phyloP scores from a whole-genome alignment of 1,140 invertebrate genomes.

The Ceratoteleas bidentatus region DNA sequence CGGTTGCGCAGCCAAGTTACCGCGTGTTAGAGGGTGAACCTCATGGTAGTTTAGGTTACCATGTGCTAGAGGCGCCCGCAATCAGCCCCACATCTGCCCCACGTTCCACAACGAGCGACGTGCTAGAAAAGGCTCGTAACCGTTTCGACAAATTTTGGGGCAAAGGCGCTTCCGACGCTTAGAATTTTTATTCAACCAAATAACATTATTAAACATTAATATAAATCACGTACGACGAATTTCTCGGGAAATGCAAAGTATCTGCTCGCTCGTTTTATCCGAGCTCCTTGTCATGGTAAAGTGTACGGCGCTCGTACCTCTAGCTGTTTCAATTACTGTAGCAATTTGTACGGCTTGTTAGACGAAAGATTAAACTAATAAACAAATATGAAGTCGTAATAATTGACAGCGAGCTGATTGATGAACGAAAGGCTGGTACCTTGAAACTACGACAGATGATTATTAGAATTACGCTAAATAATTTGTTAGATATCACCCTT shows the following conservation, averaged over 20 bases:
- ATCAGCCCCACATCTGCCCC: constrained; percentile 74
- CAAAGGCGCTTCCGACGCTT: constrained; percentile 75
- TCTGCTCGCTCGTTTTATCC: constrained; percentile 66
- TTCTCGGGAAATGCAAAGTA: constrained; percentile 61
- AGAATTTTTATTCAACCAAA: constrained; percentile 59
- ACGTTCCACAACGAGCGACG: constrained; percentile 86
- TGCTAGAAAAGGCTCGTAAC: constrained; percentile 90
- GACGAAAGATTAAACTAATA: constrained; percentile 38
- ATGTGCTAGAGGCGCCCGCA: constrained; percentile 80
- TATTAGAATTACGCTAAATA: constrained; percentile 26
- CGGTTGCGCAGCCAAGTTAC: constrained; percentile 64
- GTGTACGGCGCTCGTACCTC: constrained; percentile 55
- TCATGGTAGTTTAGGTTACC: constrained; percentile 67
- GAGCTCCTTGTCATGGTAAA: constrained; percentile 67
- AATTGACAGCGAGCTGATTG: constrained; percentile 59
- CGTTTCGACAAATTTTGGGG: constrained; percentile 94
- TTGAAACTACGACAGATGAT: constrained; percentile 43
- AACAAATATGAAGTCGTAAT: constrained; percentile 16
- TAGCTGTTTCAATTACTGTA: constrained; percentile 65
- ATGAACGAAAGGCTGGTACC: constrained; percentile 67
- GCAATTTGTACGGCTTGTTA: constrained; percentile 67
- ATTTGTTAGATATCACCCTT: constrained; percentile 37
- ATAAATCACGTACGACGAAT: constrained; percentile 57
- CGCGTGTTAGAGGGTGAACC: constrained; percentile 71
- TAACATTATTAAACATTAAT: constrained; percentile 39